Conservation (phyloP, 1,140 invertebrate species). For the Pectinophora gossypiella region DNA sequence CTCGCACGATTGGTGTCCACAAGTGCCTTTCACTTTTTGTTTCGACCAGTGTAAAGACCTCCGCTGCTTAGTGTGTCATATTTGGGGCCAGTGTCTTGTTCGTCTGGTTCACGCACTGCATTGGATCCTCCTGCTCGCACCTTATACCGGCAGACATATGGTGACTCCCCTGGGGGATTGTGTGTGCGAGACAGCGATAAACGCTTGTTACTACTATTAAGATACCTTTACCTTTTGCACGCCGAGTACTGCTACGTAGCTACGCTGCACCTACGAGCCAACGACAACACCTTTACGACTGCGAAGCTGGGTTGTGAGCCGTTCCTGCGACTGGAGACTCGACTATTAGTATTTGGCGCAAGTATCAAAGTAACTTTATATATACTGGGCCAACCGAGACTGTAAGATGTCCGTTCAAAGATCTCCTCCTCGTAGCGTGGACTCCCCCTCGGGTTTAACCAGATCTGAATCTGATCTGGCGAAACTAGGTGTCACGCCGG, state of each 20-base stretch:
- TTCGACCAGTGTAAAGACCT: background rate
- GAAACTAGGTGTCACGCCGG: background rate
- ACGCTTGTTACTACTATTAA: no score
- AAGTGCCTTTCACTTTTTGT: background rate
- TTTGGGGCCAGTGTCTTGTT: background rate
- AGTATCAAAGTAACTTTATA: background rate
- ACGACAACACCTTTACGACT: background rate
- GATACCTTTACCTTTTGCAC: no score
- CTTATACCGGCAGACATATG: background rate
- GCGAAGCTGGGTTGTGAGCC: background rate
- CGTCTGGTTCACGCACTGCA: background rate
- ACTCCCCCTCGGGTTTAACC: no score
- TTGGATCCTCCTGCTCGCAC: background rate
- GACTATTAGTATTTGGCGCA: background rate
- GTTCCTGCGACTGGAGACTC: background rate
- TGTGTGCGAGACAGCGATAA: background rate
- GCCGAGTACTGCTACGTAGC: no score
- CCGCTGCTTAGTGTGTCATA: background rate
- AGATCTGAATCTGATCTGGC: background rate
- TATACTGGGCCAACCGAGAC: background rate
- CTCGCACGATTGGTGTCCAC: background rate
- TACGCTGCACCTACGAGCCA: background rate
- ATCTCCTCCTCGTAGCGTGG: no score
- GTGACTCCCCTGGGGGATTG: conserved; percentile 1
- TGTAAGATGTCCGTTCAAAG: no score